Evolutionary conservation across 2,888 invertebrate species (phyloP).

Genomic region (Caenorhabditis auriculariae): DNA sequence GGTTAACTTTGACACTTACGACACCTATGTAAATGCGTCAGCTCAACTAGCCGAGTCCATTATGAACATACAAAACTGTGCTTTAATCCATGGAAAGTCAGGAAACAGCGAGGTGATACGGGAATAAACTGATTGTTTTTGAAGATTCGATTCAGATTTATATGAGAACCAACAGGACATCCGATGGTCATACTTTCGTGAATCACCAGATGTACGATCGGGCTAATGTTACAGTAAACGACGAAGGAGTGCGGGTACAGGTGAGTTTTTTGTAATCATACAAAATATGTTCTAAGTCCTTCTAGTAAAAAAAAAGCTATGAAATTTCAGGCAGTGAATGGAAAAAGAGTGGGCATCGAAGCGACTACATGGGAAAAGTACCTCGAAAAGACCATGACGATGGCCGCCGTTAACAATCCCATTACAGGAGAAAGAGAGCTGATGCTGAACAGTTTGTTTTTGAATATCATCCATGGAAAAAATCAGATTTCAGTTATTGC

Average conservation of each 20-base stretch:
- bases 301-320: background rate
- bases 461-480: background rate
- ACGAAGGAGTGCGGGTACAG: constrained; percentile 24
- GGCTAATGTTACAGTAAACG: constrained; percentile 28
- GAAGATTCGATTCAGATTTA: constrained; percentile 22
- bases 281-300: background rate
- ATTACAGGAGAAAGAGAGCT: constrained; percentile 13
- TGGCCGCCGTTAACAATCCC: constrained; percentile 2
- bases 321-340: constrained; percentile 20
- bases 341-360: constrained; percentile 7
- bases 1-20: constrained; percentile 24
- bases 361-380: constrained; percentile 24
- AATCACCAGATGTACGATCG: constrained; percentile 19
- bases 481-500: constrained; percentile 13
- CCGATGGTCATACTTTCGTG: constrained; percentile 18
- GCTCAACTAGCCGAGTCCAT: constrained; percentile 13
- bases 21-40: constrained; percentile 29
- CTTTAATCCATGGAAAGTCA: constrained; percentile 17
- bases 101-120: background rate
- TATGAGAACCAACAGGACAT: constrained; percentile 18
- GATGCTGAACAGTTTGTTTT: constrained; percentile 12
- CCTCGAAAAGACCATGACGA: constrained; percentile 16
- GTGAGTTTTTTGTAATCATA: too few species aligned
- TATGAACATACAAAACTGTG: constrained; percentile 16
- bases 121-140: too few species aligned